phyloP scores from a whole-genome alignment of 2,113 vertebrate species.

The Puffinus mauretanicus region DNA sequence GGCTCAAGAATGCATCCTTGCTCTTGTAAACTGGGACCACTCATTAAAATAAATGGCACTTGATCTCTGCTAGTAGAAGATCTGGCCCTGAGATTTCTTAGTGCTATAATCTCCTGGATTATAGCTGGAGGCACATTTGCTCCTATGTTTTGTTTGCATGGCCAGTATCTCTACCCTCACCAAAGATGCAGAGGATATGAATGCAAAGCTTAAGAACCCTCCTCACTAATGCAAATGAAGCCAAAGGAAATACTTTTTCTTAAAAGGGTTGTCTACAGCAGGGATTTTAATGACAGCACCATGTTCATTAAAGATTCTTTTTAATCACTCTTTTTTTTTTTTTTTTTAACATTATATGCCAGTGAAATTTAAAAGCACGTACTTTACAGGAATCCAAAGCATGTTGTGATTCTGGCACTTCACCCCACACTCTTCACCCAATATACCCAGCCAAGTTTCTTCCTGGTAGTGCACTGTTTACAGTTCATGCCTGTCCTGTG shows the following conservation, averaged over 20 bases:
- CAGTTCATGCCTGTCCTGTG: not conserved
- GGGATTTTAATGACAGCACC: not conserved
- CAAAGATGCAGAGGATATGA: not conserved
- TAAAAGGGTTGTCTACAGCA: not conserved
- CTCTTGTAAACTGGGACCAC: not conserved
- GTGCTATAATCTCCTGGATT: not conserved
- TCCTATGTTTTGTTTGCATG: not conserved
- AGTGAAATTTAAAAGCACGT: not conserved
- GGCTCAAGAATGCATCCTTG: not conserved
- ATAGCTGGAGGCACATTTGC: not conserved
- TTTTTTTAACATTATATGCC: not conserved
- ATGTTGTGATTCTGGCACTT: not conserved
- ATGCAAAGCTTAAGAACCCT: not conserved
- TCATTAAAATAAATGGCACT: not conserved
- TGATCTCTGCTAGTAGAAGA: not conserved
- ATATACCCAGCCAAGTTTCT: not conserved
- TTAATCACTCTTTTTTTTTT: not conserved
- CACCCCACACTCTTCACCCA: not conserved
- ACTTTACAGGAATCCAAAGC: not conserved
- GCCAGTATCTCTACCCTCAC: not conserved
- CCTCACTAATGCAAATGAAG: not conserved
- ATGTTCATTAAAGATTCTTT: not conserved
- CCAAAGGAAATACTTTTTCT: not conserved
- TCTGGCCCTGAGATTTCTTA: not conserved
- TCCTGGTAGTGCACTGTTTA: not conserved